A percentile compares a stretch with the other conserved stretches of the same genome.
phyloP scores from a whole-genome alignment of 2,797 vertebrate genomes.

The Stomatorhinus walkeri region DNA sequence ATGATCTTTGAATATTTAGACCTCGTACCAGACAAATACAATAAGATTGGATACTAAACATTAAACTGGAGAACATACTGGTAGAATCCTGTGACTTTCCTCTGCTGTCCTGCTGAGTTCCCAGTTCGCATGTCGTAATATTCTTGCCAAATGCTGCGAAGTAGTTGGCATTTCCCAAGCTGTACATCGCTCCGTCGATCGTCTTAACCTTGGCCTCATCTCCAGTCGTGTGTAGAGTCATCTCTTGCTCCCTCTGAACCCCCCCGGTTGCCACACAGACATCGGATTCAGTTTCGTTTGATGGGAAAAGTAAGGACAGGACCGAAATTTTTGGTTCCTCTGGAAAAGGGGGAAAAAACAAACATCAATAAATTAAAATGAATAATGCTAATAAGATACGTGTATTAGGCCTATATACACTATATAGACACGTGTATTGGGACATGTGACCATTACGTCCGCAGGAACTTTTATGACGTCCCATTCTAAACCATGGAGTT shows the following conservation, averaged over 20 bases:
- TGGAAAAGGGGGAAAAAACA: neutral
- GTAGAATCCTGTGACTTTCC: neutral
- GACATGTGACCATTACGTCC: neutral
- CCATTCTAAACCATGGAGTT: neutral
- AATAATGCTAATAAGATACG: neutral
- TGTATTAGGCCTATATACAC: neutral
- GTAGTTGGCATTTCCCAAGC: neutral
- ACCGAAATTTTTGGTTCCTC: neutral
- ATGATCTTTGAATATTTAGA: neutral
- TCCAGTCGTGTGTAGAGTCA: neutral
- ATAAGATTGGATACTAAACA: neutral
- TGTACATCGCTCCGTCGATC: neutral
- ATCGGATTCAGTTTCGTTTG: accelerated
- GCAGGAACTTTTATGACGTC: neutral
- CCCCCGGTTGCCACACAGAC: neutral
- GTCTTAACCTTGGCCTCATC: accelerated
- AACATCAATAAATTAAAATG: neutral
- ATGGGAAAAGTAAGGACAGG: neutral
- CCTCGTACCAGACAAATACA: neutral
- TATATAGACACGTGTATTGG: neutral
- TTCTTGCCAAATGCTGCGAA: neutral
- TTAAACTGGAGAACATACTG: neutral
- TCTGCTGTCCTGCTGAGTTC: neutral
- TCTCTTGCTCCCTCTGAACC: neutral
- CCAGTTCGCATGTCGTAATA: neutral